Evolutionary conservation across 2,888 invertebrate genomes (phyloP), one percentile per base, ranked within the genome.

Genomic region (Slavum lentiscoides): DNA sequence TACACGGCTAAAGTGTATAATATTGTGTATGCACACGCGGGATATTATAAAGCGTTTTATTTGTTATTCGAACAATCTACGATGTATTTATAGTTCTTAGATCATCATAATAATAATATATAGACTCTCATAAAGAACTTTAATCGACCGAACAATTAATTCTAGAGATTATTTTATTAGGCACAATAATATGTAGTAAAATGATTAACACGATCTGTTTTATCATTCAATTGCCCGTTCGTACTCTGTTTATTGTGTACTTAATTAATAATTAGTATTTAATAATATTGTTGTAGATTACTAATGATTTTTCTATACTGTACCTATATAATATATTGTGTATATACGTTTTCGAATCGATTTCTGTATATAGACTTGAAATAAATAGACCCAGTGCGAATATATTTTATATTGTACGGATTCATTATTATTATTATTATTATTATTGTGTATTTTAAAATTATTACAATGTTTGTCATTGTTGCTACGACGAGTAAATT

Each of bases 131-230:
- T 59, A 72, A 39, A 72, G 59, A 39, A 58, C n/a, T 13, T 58
- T 58, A 58, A 70, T n/a, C 15, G 53, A 21, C 30, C 30, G 21
- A 58, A 72, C 21, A 39, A 72, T 72, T 72, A 72, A 59, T 39
- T 72, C 11, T 64, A 19, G 17, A 9, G 70, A 21, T 59, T 59
- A 70, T 58, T 59, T 59, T 58, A 21, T 55, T 59, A n/a, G 17
- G 37, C 19, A 19, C 19, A 39, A 61, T 64, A 64, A n/a, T n/a
- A n/a, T n/a, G n/a, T n/a, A n/a, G n/a, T 17, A 23, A 19, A 21
- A 9, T 21, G 39, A 59, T 72, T 58, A 72, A n/a, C 9, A 21
- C 9, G 39, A 59, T 39, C 39, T 59, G n/a, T 70, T 55, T 58
- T 70, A 58, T 55, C 69, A 55, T 70, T 58, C 7, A 70, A 39